These are phyloP conservation scores for Mormyrus proboscirostris DNA, from an alignment of 2,797 vertebrate species.

Conservation along the genomic window DNA sequence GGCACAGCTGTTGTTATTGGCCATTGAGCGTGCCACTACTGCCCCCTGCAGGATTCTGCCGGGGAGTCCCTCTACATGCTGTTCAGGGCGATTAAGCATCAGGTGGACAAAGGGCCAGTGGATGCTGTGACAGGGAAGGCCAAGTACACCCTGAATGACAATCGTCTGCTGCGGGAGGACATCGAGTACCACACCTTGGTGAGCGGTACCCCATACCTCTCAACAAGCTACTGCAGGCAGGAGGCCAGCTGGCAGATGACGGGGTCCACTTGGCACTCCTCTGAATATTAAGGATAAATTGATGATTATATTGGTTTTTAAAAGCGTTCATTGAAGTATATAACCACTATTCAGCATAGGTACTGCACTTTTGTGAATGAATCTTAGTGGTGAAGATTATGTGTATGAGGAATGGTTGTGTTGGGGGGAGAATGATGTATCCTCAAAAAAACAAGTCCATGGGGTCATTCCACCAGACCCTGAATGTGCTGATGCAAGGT, in stretches of 20 bases:
- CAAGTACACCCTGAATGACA: constrained; percentile 94
- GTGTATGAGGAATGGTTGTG: background rate
- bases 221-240: background rate
- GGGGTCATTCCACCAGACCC: constrained; percentile 60
- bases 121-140: constrained; percentile 93
- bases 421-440: background rate
- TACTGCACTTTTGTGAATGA: background rate
- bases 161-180: constrained; percentile 86
- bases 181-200: constrained; percentile 90
- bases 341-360: background rate
- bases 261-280: background rate
- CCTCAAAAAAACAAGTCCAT: background rate
- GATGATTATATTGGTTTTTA: background rate
- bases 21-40: background rate
- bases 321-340: background rate
- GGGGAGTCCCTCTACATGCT: constrained; percentile 95
- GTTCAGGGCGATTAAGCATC: constrained; percentile 93
- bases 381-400: background rate
- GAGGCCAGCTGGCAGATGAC: background rate
- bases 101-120: constrained; percentile 93
- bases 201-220: constrained; percentile 36
- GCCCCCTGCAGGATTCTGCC: constrained; percentile 74
- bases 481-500: constrained; percentile 76
- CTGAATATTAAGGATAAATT: background rate
- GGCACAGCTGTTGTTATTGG: background rate